Evolutionary conservation across 2,797 vertebrate genomes (phyloP), one percentile per base, ranked within the genome.

Genomic region (Myotis vivesi): DNA sequence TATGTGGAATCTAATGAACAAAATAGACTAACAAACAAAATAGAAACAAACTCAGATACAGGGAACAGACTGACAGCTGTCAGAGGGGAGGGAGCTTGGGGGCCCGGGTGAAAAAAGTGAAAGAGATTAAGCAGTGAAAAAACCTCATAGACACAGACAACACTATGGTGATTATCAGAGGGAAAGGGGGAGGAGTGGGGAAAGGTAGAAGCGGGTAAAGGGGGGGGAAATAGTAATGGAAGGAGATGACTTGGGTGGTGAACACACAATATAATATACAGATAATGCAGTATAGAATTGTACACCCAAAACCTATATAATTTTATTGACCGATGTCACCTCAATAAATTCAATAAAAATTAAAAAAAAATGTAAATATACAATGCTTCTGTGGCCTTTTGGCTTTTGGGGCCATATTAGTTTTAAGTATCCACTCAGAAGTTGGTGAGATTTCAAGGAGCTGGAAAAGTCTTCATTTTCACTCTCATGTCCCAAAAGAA

Each of bases 281-380:
- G 75, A 25, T 25, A 33, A 36, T 55, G 13, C 17, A 55, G 55
- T 36, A 55, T 38, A 55, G 75, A 38, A 25, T 23, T 55, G 22
- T 55, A 36, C 12, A 55, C n/a, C 20, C 36, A 22, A 79, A 79
- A 55, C 7, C n/a, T 36, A 25, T 25, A 25, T 38, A 55, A 55
- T 55, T 36, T 77, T 36, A 55, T 17, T 79, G 25, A 38, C 51
- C 75, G 38, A 55, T 36, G 13, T 38, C 7, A 55, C n/a, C n/a
- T 33, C n/a, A 36, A 36, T 36, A 55, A 16, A 55, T 36, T 77
- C 22, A 36, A 55, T 77, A 77, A 36, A 33, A 77, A 77, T 53
- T 7, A 22, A 49, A 71, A 44, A 95, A 87, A 96, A 93, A 94
- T 97, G 94, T 97, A 90, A 97, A 86, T 97, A 97, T 53, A 19